Percentiles rank a stretch among this genome's conserved stretches.
Evolutionary conservation across 2,113 vertebrate species (phyloP).

Genomic region (Dicaeum eximium): DNA sequence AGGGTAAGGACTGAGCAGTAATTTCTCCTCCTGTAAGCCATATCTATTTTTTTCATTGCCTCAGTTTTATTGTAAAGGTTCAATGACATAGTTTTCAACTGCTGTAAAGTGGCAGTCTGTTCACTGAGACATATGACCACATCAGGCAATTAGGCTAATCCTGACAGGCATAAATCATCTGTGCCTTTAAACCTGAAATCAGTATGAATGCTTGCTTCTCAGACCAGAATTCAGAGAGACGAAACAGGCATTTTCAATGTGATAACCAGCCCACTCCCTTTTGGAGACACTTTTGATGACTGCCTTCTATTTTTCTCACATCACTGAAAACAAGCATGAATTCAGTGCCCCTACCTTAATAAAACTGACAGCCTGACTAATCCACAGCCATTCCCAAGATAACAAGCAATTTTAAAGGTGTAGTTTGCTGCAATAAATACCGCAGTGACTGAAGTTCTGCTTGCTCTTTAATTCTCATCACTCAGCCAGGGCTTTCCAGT

Average conservation of each 20-base stretch:
- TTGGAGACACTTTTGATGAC: not conserved
- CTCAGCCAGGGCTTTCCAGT: not conserved
- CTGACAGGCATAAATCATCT: not conserved
- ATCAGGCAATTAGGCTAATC: not conserved
- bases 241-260: not conserved
- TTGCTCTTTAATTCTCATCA: not conserved
- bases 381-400: not conserved
- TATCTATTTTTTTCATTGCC: not conserved
- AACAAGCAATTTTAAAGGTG: not conserved
- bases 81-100: not conserved
- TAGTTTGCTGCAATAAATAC: not conserved
- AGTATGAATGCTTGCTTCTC: not conserved
- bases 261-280: not conserved
- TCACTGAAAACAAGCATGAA: not conserved
- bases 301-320: not conserved
- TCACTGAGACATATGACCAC: not conserved
- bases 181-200: conserved; percentile 13
- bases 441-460: not conserved
- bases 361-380: conserved; percentile 21
- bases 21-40: not conserved
- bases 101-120: not conserved
- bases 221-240: not conserved
- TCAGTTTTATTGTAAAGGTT: not conserved
- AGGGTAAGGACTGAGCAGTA: not conserved
- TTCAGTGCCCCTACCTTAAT: not conserved